Percentiles rank a stretch among this genome's conserved stretches.
These are phyloP conservation scores for Acyrthosiphon pisum DNA, from an alignment of 1,140 invertebrate genomes.

Conservation along the genomic window DNA sequence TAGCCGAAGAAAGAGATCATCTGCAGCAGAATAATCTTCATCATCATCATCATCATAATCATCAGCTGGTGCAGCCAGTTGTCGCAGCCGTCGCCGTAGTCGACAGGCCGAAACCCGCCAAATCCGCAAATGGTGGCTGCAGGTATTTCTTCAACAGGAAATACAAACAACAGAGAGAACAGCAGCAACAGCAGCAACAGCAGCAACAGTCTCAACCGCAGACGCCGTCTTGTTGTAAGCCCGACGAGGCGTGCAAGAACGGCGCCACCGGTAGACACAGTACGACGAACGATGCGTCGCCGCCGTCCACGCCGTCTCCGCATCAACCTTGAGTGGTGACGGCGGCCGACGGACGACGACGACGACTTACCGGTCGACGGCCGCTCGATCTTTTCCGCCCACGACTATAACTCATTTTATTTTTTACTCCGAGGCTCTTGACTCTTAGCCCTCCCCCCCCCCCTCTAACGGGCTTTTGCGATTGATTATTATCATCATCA, in stretches of 20 bases:
- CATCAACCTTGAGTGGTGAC: background rate
- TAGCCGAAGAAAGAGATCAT: constrained; percentile 42
- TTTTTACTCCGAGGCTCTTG: background rate
- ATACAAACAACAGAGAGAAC: background rate
- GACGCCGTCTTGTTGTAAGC: background rate
- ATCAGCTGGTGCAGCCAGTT: background rate
- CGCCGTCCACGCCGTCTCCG: background rate
- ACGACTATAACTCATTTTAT: background rate
- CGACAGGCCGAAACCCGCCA: background rate
- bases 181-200: background rate
- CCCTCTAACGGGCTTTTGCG: background rate
- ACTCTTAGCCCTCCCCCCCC: background rate
- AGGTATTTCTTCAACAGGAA: constrained; percentile 46
- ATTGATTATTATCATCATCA: background rate
- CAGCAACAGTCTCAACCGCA: background rate
- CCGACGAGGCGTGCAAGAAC: background rate
- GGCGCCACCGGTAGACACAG: background rate
- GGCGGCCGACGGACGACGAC: background rate
- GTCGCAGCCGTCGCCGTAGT: too few species aligned
- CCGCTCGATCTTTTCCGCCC: background rate
- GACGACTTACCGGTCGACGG: too few species aligned
- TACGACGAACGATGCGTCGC: background rate
- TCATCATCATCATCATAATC: background rate
- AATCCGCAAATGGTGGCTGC: background rate
- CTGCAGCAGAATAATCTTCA: background rate